phyloP scores from a whole-genome alignment of 2,888 invertebrate species.

The Drosophila borborema region DNA sequence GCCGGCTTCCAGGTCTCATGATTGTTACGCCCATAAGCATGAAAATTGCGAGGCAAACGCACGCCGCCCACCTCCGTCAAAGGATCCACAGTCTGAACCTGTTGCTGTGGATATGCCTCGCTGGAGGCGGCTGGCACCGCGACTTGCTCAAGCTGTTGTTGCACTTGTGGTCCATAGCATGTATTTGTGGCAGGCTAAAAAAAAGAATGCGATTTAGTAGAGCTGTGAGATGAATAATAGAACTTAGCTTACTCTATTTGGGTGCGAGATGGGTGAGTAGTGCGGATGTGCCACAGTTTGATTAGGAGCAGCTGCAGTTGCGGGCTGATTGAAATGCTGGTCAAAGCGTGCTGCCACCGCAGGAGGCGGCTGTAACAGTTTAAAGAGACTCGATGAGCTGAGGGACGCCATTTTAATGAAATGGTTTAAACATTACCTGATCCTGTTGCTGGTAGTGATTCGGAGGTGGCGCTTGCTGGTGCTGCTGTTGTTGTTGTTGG shows the following conservation, averaged over 20 bases:
- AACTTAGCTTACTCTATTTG: conserved; percentile 28
- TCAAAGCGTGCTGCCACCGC: conserved; percentile 32
- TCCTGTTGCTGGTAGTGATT: conserved; percentile 49
- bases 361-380: conserved; percentile 29
- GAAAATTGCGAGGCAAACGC: conserved; percentile 83
- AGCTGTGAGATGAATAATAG: neutral
- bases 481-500: conserved; percentile 8
- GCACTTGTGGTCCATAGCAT: conserved; percentile 30
- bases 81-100: conserved; percentile 31
- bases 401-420: neutral
- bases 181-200: conserved; percentile 34
- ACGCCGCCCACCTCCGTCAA: conserved; percentile 67
- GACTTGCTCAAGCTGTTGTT: conserved; percentile 17
- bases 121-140: conserved; percentile 2
- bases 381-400: conserved; percentile 10
- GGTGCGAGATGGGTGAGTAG: conserved; percentile 33
- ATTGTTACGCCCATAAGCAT: conserved; percentile 82
- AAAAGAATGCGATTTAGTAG: neutral
- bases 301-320: conserved; percentile 30
- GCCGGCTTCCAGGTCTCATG: conserved; percentile 85
- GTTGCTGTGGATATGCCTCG: conserved; percentile 28
- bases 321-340: conserved; percentile 35
- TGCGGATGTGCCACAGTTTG: conserved; percentile 31
- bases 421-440: conserved; percentile 33
- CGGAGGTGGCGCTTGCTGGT: conserved; percentile 36